Evolutionary conservation across 2,113 vertebrate genomes (phyloP).

Genomic region (Plestiodon gilberti): DNA sequence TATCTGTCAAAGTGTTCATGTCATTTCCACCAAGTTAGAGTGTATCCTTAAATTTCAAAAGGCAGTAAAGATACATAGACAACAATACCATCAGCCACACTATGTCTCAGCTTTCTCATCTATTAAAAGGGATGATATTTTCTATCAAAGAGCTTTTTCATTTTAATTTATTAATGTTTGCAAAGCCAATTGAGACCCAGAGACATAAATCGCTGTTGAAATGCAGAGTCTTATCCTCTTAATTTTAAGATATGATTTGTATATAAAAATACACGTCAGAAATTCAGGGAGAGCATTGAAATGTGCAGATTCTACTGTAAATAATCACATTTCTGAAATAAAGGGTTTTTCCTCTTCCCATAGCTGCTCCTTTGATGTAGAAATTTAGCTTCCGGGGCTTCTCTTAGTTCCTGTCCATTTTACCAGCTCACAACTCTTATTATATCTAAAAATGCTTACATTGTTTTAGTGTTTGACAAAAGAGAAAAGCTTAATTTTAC

Average conservation of each 20-base stretch:
- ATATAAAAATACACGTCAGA: neutral
- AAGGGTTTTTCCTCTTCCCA: neutral
- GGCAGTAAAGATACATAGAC: conserved; percentile 11
- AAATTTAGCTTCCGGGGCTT: neutral
- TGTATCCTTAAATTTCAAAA: conserved; percentile 67
- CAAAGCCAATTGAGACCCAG: conserved; percentile 18
- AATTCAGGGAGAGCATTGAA: conserved; percentile 30
- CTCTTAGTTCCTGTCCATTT: neutral
- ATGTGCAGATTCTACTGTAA: neutral
- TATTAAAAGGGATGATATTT: neutral
- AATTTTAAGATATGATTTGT: conserved; percentile 44
- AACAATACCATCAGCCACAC: conserved; percentile 16
- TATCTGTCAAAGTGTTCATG: neutral
- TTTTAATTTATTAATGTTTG: conserved; percentile 6
- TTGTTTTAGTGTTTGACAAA: neutral
- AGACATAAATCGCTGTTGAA: neutral
- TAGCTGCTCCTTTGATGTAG: neutral
- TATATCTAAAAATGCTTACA: conserved; percentile 3
- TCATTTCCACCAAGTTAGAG: conserved; percentile 40
- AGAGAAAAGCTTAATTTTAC: conserved; percentile 11
- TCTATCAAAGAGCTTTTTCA: conserved; percentile 1
- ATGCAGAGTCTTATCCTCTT: conserved; percentile 28
- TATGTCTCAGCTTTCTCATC: neutral
- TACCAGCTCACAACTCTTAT: neutral
- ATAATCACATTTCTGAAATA: conserved; percentile 19